phyloP scores from a whole-genome alignment of 2,797 vertebrate genomes.

The Limnodromus scolopaceus region DNA sequence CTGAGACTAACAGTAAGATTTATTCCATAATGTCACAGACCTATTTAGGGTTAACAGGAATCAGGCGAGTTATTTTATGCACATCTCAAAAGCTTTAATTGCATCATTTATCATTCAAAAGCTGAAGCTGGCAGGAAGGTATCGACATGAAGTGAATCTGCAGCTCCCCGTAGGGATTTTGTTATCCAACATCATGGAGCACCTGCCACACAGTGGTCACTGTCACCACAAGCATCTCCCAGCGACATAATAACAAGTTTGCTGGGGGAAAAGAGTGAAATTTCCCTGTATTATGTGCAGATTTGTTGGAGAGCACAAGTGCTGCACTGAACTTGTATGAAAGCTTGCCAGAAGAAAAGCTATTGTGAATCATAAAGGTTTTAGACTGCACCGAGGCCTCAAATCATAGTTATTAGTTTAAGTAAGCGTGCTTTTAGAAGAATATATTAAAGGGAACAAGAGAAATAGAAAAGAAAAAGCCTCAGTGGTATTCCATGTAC shows the following conservation, averaged over 20 bases:
- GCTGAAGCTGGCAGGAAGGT: slow-evolving; percentile 31
- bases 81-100: slow-evolving; percentile 62
- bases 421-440: background rate
- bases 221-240: slow-evolving; percentile 12
- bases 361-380: slow-evolving; percentile 24
- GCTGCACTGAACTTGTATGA: background rate
- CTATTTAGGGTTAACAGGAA: slow-evolving; percentile 38
- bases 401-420: slow-evolving; percentile 18
- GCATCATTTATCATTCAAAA: slow-evolving; percentile 60
- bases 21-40: background rate
- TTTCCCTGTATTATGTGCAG: slow-evolving; percentile 8
- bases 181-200: slow-evolving; percentile 28
- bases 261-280: background rate
- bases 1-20: background rate
- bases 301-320: background rate
- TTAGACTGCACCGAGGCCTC: background rate
- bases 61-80: slow-evolving; percentile 14
- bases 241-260: slow-evolving; percentile 27
- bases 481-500: background rate
- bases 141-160: background rate
- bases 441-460: slow-evolving; percentile 2
- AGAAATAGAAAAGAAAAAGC: background rate
- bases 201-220: slow-evolving; percentile 28
- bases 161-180: slow-evolving; percentile 39
- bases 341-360: slow-evolving; percentile 6